phyloP scores from a whole-genome alignment of 1,140 invertebrate species.

The Zaprionus kolodkinae region DNA sequence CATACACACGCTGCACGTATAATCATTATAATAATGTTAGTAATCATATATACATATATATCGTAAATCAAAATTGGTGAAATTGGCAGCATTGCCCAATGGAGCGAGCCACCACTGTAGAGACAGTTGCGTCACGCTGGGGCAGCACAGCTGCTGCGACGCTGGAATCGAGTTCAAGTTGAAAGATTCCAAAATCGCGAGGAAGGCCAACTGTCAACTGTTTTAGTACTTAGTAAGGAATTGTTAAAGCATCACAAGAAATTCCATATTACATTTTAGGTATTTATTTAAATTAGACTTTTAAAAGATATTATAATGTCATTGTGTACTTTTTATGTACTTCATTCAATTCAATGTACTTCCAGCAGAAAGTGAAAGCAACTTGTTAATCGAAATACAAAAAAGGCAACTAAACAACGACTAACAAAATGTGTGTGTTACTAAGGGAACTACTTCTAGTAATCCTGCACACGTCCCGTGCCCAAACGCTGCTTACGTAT shows the following conservation, averaged over 20 bases:
- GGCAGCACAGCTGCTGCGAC: not conserved
- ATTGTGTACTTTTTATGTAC: conserved; percentile 23
- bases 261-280: conserved; percentile 27
- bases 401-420: conserved; percentile 29
- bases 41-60: not conserved
- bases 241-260: conserved; percentile 36
- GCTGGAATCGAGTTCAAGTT: not conserved
- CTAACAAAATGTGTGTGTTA: conserved; percentile 18
- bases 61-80: not conserved
- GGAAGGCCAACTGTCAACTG: not conserved
- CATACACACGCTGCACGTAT: conserved; percentile 2
- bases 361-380: conserved; percentile 36
- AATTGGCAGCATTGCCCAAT: not conserved
- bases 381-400: conserved; percentile 46
- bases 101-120: conserved; percentile 4
- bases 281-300: conserved; percentile 45
- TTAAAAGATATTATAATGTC: conserved; percentile 31
- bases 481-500: conserved; percentile 88
- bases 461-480: conserved; percentile 89
- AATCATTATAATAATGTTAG: not conserved
- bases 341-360: conserved; percentile 49
- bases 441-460: conserved; percentile 29
- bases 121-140: not conserved
- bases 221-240: conserved; percentile 16
- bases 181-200: too few relatives aligned